These are phyloP conservation scores for Willowsia nigromaculata DNA, from an alignment of 2,888 invertebrate species.

Conservation along the genomic window DNA sequence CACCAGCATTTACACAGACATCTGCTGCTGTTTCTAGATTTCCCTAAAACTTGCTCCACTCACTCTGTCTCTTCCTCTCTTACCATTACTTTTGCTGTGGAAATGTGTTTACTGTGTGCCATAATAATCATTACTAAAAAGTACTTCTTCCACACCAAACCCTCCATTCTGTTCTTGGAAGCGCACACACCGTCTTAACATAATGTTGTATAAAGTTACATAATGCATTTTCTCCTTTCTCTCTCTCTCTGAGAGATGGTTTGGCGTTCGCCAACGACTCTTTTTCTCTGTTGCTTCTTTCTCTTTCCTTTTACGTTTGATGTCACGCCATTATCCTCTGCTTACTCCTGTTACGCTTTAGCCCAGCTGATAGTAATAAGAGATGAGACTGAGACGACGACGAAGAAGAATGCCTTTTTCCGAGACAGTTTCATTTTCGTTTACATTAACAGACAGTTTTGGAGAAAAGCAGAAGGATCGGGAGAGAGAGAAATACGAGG, in stretches of 20 bases:
- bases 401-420: constrained; percentile 62
- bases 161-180: neutral
- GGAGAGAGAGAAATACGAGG: constrained; percentile 13
- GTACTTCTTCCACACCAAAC: neutral
- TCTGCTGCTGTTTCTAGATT: neutral
- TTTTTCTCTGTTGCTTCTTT: constrained; percentile 26
- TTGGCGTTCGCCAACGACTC: neutral
- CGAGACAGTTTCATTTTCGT: constrained; percentile 74
- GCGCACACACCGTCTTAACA: neutral
- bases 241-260: neutral
- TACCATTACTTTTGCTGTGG: constrained; percentile 13
- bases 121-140: constrained; percentile 53
- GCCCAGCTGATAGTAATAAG: constrained; percentile 72
- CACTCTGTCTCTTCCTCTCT: no score
- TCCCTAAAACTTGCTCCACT: neutral
- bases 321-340: constrained; percentile 70
- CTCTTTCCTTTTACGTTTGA: constrained; percentile 49
- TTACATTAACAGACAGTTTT: constrained; percentile 62
- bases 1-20: constrained; percentile 25
- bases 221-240: constrained; percentile 21
- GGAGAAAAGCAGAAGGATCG: neutral
- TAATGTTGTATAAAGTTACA: constrained; percentile 57
- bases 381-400: constrained; percentile 66
- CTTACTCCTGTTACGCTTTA: constrained; percentile 65
- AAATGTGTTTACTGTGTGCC: constrained; percentile 38